These are phyloP conservation scores for Nemotelus nigrinus DNA, from an alignment of 2,888 invertebrate species.

Conservation along the genomic window DNA sequence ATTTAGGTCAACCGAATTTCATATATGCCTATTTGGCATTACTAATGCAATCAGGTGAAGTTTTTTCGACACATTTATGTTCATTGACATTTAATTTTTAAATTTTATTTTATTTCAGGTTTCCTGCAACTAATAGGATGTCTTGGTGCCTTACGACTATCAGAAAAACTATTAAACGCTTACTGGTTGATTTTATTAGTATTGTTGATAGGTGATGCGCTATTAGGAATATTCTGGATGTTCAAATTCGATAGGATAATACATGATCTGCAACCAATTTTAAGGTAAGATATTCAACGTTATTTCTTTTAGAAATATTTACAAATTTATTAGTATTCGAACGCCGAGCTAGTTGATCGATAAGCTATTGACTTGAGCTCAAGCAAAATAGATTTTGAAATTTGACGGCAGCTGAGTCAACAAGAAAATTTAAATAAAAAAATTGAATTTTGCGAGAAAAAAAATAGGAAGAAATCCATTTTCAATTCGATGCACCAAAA, in stretches of 20 bases:
- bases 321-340: too few species aligned
- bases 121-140: conserved; percentile 81
- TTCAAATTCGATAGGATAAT: conserved; percentile 81
- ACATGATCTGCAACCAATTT: conserved; percentile 76
- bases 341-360: too few species aligned
- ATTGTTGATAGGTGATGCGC: conserved; percentile 83
- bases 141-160: conserved; percentile 81
- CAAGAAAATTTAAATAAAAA: too few species aligned
- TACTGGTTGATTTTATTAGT: conserved; percentile 85
- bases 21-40: conserved; percentile 86
- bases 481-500: background rate
- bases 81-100: conserved; percentile 7
- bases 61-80: background rate
- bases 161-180: conserved; percentile 82
- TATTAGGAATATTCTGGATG: conserved; percentile 87
- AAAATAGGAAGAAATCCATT: too few species aligned
- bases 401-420: too few species aligned
- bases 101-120: conserved; percentile 58
- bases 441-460: too few species aligned
- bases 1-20: conserved; percentile 82
- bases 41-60: conserved; percentile 72
- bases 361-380: too few species aligned
- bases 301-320: too few species aligned
- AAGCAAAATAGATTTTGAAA: too few species aligned
- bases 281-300: conserved; percentile 64